Conservation (phyloP, 2,888 invertebrate species). For the Thecophora atra region DNA sequence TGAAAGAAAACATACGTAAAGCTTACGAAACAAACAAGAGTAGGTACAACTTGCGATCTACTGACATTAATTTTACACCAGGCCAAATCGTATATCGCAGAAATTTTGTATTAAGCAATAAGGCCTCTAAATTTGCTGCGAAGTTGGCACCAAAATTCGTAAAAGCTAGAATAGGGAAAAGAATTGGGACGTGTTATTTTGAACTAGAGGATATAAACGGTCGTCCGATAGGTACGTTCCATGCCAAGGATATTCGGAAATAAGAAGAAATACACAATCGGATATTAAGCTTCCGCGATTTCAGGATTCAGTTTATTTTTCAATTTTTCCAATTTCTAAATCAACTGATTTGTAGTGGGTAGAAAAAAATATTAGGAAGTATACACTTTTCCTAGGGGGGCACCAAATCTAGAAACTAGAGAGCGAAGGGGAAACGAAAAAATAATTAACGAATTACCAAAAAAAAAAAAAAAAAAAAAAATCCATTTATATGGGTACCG, state of each 20-base stretch:
- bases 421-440: too few species aligned
- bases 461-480: too few species aligned
- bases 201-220: slow-evolving; percentile 1
- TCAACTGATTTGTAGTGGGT: too few species aligned
- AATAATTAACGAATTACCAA: too few species aligned
- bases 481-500: too few species aligned
- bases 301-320: too few species aligned
- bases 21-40: not conserved
- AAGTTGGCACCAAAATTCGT: not conserved
- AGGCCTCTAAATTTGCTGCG: not conserved
- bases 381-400: too few species aligned
- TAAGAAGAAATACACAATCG: not conserved
- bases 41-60: slow-evolving; percentile 3
- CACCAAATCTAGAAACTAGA: too few species aligned
- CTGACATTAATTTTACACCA: not conserved
- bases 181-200: not conserved
- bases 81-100: not conserved
- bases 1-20: not conserved
- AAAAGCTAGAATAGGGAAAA: not conserved
- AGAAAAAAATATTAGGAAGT: too few species aligned
- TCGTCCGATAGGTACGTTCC: not conserved
- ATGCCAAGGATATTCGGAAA: slow-evolving; percentile 14
- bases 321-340: too few species aligned
- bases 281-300: too few species aligned
- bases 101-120: not conserved